Conservation (phyloP, 1,140 invertebrate genomes). For the Drosophila miranda region DNA sequence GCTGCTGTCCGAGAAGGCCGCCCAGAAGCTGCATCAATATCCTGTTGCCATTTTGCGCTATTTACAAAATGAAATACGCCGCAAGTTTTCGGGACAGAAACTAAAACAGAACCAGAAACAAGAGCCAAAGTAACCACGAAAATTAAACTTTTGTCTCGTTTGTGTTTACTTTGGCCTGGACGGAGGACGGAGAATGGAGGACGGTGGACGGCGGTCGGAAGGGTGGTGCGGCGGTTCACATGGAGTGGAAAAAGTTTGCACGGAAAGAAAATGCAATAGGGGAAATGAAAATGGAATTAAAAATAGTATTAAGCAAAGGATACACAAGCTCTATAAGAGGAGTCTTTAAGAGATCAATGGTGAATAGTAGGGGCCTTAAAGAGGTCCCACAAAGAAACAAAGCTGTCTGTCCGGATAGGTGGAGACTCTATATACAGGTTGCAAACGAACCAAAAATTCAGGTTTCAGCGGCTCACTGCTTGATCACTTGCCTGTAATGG, state of each 20-base stretch:
- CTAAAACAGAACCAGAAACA: conserved; percentile 11
- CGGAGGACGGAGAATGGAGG: no score
- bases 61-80: conserved; percentile 71
- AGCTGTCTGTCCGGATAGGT: background rate
- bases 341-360: no score
- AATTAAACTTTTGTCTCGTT: conserved; percentile 68
- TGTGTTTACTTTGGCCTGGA: conserved; percentile 36
- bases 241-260: background rate
- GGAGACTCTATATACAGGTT: no score
- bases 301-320: no score
- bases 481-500: no score
- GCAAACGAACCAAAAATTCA: background rate
- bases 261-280: no score
- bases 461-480: no score
- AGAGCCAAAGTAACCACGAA: conserved; percentile 64
- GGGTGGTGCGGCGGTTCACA: background rate
- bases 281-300: no score
- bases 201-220: background rate
- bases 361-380: background rate
- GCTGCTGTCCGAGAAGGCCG: conserved; percentile 29
- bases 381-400: background rate
- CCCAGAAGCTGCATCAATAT: conserved; percentile 60
- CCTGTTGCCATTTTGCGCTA: conserved; percentile 68
- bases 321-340: no score
- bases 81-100: conserved; percentile 52